Evolutionary conservation across 53 echinoderm and acorn worm genomes (phyloP), one percentile per base, ranked within the genome.

Genomic region (Hippasteria phrygiana): DNA sequence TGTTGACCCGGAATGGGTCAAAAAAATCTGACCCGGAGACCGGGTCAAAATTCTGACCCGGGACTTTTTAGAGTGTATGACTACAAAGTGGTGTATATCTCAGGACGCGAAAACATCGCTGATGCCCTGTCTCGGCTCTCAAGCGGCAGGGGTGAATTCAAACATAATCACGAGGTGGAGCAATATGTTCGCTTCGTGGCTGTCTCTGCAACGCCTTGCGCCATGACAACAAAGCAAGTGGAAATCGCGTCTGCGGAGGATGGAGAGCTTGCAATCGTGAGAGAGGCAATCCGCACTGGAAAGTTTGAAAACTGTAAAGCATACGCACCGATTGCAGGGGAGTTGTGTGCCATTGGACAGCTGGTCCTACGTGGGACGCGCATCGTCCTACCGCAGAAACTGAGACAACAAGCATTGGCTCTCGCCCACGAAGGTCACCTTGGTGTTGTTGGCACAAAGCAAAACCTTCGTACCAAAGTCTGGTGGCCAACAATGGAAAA

Each of bases 21-120:
- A n/a, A n/a, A n/a, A n/a, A n/a, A n/a, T n/a, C n/a, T n/a, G n/a
- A n/a, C n/a, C n/a, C n/a, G n/a, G n/a, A n/a, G n/a, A n/a, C n/a
- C n/a, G n/a, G n/a, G n/a, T n/a, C n/a, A n/a, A n/a, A n/a, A n/a
- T n/a, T n/a, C n/a, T n/a, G n/a, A n/a, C n/a, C n/a, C n/a, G n/a
- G n/a, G n/a, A n/a, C n/a, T n/a, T n/a, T n/a, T n/a, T n/a, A n/a
- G n/a, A n/a, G n/a, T 67, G 18, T 92, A 88, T 26, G 67, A 92
- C 54, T 92, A 75, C 88, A 92, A 67, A 78, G 92, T 92, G 28
- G 84, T 89, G 0, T 62, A 92, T 55, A 66, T 92, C 33, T 71
- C 88, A 9, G 88, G 89, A 31, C 38, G 33, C 51, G 50, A 69
- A 28, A 89, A 74, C 64, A 89, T 84, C 18, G 88, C 92, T 71